Base-by-base conservation (phyloP, 2,113 vertebrate genomes). In the Desmodus rotundus region DNA sequence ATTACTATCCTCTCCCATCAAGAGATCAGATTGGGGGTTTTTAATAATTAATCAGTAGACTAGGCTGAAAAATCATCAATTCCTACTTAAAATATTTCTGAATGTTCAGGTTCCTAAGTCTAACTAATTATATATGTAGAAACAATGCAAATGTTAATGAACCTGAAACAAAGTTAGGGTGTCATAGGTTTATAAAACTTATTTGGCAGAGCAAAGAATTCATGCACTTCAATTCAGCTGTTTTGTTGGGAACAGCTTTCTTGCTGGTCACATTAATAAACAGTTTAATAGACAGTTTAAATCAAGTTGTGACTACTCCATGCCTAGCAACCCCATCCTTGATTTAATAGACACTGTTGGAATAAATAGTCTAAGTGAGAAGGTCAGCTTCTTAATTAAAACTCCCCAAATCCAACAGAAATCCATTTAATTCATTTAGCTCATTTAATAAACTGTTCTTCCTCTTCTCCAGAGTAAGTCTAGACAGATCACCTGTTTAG, bases 201-300 rank as follows among this genome's bases (percentile, higher is more conserved):
- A 61, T n/a, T 97, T 41, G 56, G 31, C 36, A 8, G 61, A 65
- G 47, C 95, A 67, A 92, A 89, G 58, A 89, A 70, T 87, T 94
- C 92, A 89, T 7, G 15, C 38, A 20, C 33, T 26, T 76, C 4
- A 1, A 43, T 36, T 82, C 20, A 19, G 61, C 24, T 78, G 4
- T 93, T 84, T 77, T 83, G 52, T 84, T 61, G 47, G 36, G 58
- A 87, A 52, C 45, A 45, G 31, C 63, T 83, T 93, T 52, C 43
- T 73, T 50, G 6, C 26, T 3, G 82, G 76, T 24, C 54, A 52
- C 31, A 12, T 43, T 72, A 90, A 38, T 19, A 61, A 61, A 36
- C 15, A 45, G 9, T 72, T 86, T 89, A 84, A 54, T 31, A 56
- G 74, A 43, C 26, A 36, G 36, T 83, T 80, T 47, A 61, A 82